phyloP scores from a whole-genome alignment of 2,113 vertebrate genomes.

The Tragelaphus strepsiceros region DNA sequence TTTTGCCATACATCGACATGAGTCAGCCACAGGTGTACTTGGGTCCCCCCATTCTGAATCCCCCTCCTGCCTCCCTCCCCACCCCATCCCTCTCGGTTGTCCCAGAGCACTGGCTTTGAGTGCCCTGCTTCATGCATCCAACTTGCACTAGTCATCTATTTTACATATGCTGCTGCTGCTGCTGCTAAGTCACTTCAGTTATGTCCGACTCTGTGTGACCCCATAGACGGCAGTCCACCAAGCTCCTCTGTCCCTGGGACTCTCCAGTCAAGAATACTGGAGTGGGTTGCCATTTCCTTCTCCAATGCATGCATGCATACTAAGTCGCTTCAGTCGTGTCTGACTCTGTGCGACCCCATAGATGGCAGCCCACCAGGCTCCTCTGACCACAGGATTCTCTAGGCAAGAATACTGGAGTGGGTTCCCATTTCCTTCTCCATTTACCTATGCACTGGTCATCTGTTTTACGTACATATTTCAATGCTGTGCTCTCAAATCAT shows the following conservation, averaged over 20 bases:
- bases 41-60: background rate
- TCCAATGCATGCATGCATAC: too few species aligned
- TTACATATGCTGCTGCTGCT: background rate
- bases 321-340: too few species aligned
- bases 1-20: background rate
- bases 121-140: background rate
- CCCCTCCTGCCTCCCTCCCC: background rate
- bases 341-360: too few species aligned
- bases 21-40: background rate
- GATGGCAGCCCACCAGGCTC: background rate
- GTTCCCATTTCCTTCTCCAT: background rate
- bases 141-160: background rate
- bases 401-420: background rate
- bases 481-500: background rate
- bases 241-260: too few species aligned
- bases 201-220: rapidly evolving
- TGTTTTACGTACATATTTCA: background rate
- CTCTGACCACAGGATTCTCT: background rate
- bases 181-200: background rate
- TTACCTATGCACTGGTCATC: background rate
- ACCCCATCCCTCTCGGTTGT: background rate
- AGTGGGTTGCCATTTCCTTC: too few species aligned
- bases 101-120: background rate
- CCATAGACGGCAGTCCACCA: background rate
- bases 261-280: too few species aligned